These are phyloP conservation scores for Corythornis madagascariensis DNA, from an alignment of 2,113 vertebrate genomes.

Conservation along the genomic window DNA sequence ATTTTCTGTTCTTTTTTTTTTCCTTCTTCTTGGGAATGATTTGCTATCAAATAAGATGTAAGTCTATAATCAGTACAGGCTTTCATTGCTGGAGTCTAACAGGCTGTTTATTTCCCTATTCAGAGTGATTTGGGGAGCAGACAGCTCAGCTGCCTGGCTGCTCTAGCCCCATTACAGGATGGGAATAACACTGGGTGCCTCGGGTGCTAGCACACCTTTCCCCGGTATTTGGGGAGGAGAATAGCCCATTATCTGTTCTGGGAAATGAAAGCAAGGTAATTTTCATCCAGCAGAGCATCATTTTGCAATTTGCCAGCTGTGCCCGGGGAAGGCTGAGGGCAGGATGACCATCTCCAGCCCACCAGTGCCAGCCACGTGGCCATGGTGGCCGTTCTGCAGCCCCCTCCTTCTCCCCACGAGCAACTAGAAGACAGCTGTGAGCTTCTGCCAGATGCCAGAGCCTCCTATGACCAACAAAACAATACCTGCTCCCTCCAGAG, in stretches of 20 bases:
- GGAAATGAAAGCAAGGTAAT: slow-evolving; percentile 33
- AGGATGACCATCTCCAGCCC: neutral
- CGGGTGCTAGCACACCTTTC: neutral
- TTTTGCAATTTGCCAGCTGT: neutral
- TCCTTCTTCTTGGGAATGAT: neutral
- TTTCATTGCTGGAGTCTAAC: neutral
- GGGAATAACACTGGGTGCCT: neutral
- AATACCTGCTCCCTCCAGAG: neutral
- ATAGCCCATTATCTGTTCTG: slow-evolving; percentile 39
- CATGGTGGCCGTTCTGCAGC: neutral
- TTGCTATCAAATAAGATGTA: neutral
- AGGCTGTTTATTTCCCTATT: neutral
- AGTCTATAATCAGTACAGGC: neutral
- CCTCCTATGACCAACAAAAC: neutral
- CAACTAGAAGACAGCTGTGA: neutral
- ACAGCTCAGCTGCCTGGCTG: neutral
- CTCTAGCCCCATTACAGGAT: neutral
- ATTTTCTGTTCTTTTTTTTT: neutral
- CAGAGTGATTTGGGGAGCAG: neutral
- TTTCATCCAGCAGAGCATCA: neutral
- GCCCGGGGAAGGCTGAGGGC: rapidly evolving
- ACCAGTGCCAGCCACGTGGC: neutral
- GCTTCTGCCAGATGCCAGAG: slow-evolving; percentile 18
- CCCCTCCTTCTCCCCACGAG: slow-evolving; percentile 2
- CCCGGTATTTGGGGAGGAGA: slow-evolving; percentile 30